Conservation (phyloP, 2,797 vertebrate genomes). For the Sebastes umbrosus region DNA sequence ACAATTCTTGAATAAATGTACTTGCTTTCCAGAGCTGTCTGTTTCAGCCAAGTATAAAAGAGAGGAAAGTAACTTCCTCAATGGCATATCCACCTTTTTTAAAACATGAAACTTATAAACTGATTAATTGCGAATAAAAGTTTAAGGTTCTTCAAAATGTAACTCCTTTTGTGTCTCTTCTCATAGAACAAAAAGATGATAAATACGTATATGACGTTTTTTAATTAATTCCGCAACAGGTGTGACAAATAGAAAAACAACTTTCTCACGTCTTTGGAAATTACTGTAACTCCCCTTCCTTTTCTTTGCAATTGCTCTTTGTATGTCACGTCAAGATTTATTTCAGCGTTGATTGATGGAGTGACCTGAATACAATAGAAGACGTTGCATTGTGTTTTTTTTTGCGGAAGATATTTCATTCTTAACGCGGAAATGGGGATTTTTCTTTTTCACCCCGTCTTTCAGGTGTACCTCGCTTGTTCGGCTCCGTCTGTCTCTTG, state of each 20-base stretch:
- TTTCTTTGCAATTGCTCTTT: conserved; percentile 61
- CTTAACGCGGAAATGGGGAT: conserved; percentile 65
- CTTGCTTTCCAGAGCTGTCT: not conserved
- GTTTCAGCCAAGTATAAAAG: not conserved
- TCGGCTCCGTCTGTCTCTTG: conserved; percentile 65
- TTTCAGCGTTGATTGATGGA: conserved; percentile 78
- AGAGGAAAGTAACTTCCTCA: not conserved
- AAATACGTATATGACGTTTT: not conserved
- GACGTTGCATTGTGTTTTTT: conserved; percentile 65
- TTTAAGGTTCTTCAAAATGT: not conserved
- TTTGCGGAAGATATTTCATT: conserved; percentile 72
- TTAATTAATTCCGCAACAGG: conserved; percentile 7
- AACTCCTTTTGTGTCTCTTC: not conserved
- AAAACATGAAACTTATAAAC: not conserved
- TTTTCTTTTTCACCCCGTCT: conserved; percentile 57
- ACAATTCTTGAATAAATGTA: not conserved
- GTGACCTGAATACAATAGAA: conserved; percentile 70
- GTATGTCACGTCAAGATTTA: conserved; percentile 71
- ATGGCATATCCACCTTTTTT: not conserved
- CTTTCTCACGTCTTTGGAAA: conserved; percentile 62
- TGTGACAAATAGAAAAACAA: conserved; percentile 30
- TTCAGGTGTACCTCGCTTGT: conserved; percentile 80
- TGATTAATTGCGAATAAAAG: not conserved
- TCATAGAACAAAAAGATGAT: not conserved
- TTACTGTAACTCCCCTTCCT: conserved; percentile 66